A percentile compares a stretch with the other conserved stretches of the same genome.
phyloP scores from a whole-genome alignment of 1,140 invertebrate genomes.

The Drosophila melanogaster region DNA sequence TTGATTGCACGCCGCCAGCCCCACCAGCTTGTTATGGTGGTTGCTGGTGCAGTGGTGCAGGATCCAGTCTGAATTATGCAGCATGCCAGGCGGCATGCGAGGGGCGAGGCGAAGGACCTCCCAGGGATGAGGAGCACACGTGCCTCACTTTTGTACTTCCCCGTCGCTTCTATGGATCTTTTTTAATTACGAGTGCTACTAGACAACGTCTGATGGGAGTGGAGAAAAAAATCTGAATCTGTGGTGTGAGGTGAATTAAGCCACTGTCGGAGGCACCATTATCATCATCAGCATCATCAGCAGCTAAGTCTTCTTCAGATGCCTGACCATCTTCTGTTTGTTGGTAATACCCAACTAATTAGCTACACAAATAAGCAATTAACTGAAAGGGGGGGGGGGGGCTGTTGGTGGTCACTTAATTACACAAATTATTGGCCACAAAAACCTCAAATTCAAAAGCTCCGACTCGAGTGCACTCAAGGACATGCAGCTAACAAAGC shows the following conservation, averaged over 20 bases:
- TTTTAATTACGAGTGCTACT: constrained; percentile 71
- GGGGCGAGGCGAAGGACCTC: background rate
- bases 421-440: constrained; percentile 62
- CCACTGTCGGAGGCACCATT: constrained; percentile 9
- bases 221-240: background rate
- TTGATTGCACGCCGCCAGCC: constrained; percentile 66
- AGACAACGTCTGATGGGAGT: constrained; percentile 16
- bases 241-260: constrained; percentile 15
- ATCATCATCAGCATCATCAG: background rate
- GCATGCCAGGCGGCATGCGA: constrained; percentile 17
- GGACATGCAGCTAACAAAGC: constrained; percentile 46
- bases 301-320: background rate
- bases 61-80: constrained; percentile 62
- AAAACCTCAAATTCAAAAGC: constrained; percentile 44
- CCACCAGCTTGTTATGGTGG: constrained; percentile 34
- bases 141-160: constrained; percentile 45
- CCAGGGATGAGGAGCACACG: constrained; percentile 31
- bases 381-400: constrained; percentile 18
- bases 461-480: constrained; percentile 43
- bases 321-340: constrained; percentile 37
- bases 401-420: constrained; percentile 52
- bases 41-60: constrained; percentile 29
- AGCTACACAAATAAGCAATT: constrained; percentile 60
- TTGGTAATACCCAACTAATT: constrained; percentile 57
- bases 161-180: constrained; percentile 45